Evolutionary conservation across 2,797 vertebrate genomes (phyloP), one percentile per base, ranked within the genome.

Genomic region (Peromyscus melanophrys): DNA sequence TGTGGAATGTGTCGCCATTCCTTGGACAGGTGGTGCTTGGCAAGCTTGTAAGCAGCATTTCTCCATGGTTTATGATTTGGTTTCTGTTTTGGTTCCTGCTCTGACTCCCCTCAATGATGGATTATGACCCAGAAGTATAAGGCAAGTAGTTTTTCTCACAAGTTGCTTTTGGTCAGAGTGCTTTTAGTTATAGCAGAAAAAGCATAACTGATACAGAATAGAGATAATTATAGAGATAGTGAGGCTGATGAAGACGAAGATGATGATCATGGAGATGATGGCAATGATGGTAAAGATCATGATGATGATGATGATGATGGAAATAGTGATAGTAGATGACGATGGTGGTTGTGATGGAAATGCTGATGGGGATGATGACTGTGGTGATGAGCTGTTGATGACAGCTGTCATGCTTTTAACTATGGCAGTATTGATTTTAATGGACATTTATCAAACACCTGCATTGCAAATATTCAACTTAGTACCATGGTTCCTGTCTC

Each of bases 161-260:
- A 85, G 63, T n/a, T 49, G 63, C 43, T 85, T 85, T 67, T 67
- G 61, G 43, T 67, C 43, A 43, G 61, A 65, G 31, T 25, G 11
- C 25, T 85, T 85, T 85, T 67, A n/a, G 31, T 49, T 49, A 23
- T 34, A 63, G 25, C 25, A 61, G 13, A 23, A 55, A 34, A 55
- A 59, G 8, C 40, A 14, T 63, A 63, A 21, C 19, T n/a, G 49
- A n/a, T 49, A 14, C 61, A 49, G 61, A 55, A 55, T 57, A 71
- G 34, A 71, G 34, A 23, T 43, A n/a, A 55, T 86, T 4, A 29
- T 59, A n/a, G 12, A 16, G 40, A 40, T 52, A 31, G 43, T 40
- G 0, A 1, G 21, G 12, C 5, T 3, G 1, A 8, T 7, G 3
- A 4, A 29, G 37, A 7, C 19, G 31, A n/a, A n/a, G 65, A 10